phyloP scores from a whole-genome alignment of 53 echinoderm and acorn worm genomes.

The Temnopleurus reevesii region DNA sequence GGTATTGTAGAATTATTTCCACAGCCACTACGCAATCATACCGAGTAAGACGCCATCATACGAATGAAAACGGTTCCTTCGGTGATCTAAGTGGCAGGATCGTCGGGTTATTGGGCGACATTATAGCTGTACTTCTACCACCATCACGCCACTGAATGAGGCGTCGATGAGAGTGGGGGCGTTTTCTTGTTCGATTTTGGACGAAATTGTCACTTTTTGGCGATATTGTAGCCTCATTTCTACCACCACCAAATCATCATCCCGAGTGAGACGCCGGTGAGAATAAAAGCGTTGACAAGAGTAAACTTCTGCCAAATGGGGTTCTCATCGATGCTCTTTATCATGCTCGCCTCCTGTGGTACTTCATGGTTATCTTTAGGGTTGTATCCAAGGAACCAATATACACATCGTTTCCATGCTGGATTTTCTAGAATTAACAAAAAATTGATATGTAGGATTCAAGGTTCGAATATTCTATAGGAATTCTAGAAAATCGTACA shows the following conservation, averaged over 20 bases:
- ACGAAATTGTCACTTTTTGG: background rate
- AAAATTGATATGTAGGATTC: too few species aligned
- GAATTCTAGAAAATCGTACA: too few species aligned
- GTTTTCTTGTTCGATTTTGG: background rate
- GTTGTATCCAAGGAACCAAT: constrained; percentile 88
- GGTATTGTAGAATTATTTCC: too few species aligned
- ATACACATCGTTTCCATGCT: constrained; percentile 63
- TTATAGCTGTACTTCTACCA: too few species aligned
- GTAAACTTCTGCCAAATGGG: constrained; percentile 70
- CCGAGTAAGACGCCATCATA: too few species aligned
- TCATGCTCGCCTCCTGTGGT: constrained; percentile 65
- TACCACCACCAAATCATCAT: constrained; percentile 54
- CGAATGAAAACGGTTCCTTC: too few species aligned
- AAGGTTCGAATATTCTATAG: too few species aligned
- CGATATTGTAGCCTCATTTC: background rate
- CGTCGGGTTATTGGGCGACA: too few species aligned
- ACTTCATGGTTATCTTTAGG: constrained; percentile 45
- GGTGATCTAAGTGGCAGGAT: too few species aligned
- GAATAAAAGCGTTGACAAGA: constrained; percentile 69
- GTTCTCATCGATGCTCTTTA: constrained; percentile 75
- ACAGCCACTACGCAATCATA: too few species aligned
- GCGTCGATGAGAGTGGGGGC: too few species aligned
- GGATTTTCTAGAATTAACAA: constrained; percentile 34
- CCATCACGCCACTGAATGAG: too few species aligned
- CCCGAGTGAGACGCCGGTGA: constrained; percentile 53